A percentile compares a stretch with the other conserved stretches of the same genome.
These are phyloP conservation scores for Channa maculata DNA, from an alignment of 2,113 vertebrate species.

Conservation along the genomic window DNA sequence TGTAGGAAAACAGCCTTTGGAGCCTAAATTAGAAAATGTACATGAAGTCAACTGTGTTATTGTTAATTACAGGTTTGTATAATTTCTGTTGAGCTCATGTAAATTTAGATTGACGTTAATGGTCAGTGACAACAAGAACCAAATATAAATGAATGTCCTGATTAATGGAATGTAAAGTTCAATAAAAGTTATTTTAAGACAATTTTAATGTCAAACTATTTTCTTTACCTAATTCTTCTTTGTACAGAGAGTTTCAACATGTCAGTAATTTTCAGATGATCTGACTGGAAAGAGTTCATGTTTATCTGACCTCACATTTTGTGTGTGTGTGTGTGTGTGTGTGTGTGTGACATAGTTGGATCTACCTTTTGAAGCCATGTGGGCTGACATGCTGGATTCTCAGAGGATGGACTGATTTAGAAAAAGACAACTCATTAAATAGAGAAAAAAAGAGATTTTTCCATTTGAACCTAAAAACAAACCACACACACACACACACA, in stretches of 20 bases:
- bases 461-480: constrained; percentile 26
- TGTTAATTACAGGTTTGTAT: no score
- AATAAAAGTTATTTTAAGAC: no score
- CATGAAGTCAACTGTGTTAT: no score
- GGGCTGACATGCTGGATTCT: not conserved
- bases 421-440: constrained; percentile 37
- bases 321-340: not conserved
- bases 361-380: constrained; percentile 22
- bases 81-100: no score
- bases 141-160: no score
- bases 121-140: no score
- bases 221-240: no score
- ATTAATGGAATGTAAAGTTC: no score
- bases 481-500: not conserved
- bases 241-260: not conserved
- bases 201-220: no score
- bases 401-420: constrained; percentile 45
- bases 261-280: not conserved
- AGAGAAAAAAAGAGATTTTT: constrained; percentile 12
- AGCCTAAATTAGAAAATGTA: no score
- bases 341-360: constrained; percentile 13
- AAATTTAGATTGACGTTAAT: no score
- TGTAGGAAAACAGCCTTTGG: no score
- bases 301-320: not conserved
- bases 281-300: not conserved